Base-by-base conservation (phyloP, 2,888 invertebrate genomes). In the Neoascia interrupta region DNA sequence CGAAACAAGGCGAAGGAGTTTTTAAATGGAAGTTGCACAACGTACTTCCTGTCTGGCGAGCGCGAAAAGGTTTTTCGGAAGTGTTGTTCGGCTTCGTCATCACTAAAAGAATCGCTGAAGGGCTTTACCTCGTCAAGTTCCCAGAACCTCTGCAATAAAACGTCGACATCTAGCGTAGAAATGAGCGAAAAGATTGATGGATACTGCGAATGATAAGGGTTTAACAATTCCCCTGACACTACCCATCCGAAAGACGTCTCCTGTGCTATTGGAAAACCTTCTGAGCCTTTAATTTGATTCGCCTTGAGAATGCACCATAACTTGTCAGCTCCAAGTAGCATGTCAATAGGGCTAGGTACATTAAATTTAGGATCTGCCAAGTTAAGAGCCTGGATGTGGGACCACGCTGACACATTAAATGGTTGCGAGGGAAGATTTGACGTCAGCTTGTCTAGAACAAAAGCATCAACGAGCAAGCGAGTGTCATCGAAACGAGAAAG, bases 221-320 rank as follows among this genome's bases (percentile, higher is more conserved):
- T 21, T 34, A 31, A 13, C 5, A 54, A 37, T 5, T 68, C 63
- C 11, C 73, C 76, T 13, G 64, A 37, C n/a, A 69, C 64, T 1
- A 73, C 74, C 73, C 70, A 81, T n/a, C 81, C 70, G 49, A 79
- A 79, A 1, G 73, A 47, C n/a, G 43, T 79, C 5, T 76, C 54
- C 28, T 81, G 39, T 4, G 73, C 76, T 19, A 61, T 37, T 15
- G 66, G 73, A 10, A 37, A 8, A 15, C 37, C 21, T 6, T 37
- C 23, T 1, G 37, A 15, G 5, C 53, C 53, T 13, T 21, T 16
- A 31, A 73, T 15, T 31, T 58, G 54, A 36, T 74, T 66, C 1
- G 53, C 53, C 19, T 28, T 64, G 6, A 51, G 47, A 41, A 81
- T 63, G n/a, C 47, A 68, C 63, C 63, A 81, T 13, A 60, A 5